phyloP scores from a whole-genome alignment of 1,140 invertebrate genomes.

The Meloidogyne floridensis region DNA sequence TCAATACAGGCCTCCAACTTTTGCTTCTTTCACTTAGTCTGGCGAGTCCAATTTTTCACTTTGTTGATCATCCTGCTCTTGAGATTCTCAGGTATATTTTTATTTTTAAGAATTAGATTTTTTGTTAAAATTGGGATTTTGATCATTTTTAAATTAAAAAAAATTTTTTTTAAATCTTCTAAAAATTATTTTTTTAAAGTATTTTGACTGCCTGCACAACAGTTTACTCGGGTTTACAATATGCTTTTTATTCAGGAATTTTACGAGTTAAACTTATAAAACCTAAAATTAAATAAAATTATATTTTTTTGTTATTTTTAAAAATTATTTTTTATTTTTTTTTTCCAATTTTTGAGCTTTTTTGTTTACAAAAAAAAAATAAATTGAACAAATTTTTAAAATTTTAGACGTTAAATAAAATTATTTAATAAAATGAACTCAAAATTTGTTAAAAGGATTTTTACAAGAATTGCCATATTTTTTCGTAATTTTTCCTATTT shows the following conservation, averaged over 20 bases:
- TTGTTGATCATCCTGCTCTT: conserved; percentile 77
- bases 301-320: no score
- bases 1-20: conserved; percentile 85
- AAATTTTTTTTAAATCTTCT: neutral
- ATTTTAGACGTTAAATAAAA: no score
- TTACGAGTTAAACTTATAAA: conserved; percentile 16
- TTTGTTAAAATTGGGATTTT: neutral
- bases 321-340: no score
- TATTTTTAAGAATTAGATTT: conserved; percentile 14
- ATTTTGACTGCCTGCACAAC: conserved; percentile 36
- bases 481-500: no score
- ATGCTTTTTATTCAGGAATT: conserved; percentile 27
- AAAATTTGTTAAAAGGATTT: no score
- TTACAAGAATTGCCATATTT: no score
- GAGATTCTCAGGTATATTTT: conserved; percentile 75
- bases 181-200: conserved; percentile 24
- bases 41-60: conserved; percentile 79
- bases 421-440: no score
- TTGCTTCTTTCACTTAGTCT: conserved; percentile 77
- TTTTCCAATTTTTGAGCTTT: no score
- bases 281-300: neutral
- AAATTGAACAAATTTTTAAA: no score
- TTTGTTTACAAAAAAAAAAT: no score
- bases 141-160: conserved; percentile 8
- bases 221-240: conserved; percentile 38